Evolutionary conservation across 2,113 vertebrate species (phyloP).

Genomic region (Syngnathus scovelli): DNA sequence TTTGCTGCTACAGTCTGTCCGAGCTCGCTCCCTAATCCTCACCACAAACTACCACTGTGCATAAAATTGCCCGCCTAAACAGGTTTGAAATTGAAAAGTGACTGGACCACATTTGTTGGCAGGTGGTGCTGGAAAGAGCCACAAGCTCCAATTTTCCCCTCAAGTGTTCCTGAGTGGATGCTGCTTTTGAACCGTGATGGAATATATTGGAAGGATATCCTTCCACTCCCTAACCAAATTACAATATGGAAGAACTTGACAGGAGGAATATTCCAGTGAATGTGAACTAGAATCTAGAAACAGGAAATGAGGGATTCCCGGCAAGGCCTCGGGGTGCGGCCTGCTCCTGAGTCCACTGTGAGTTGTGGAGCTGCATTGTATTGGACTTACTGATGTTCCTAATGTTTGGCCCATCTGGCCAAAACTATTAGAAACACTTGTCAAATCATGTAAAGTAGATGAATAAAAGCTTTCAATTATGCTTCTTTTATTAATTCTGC

Average conservation of each 20-base stretch:
- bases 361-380: neutral
- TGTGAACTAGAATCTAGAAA: neutral
- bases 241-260: neutral
- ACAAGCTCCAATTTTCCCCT: neutral
- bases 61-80: neutral
- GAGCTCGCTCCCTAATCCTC: neutral
- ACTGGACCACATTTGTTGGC: neutral
- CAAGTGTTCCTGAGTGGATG: neutral
- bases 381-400: too few relatives aligned
- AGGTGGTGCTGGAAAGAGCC: neutral
- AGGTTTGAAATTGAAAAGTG: neutral
- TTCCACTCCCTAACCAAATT: neutral
- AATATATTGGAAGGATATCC: slow-evolving; percentile 1
- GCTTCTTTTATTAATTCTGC: too few relatives aligned
- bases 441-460: too few relatives aligned
- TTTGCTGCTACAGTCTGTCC: neutral
- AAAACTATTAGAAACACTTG: too few relatives aligned
- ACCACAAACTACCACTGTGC: neutral
- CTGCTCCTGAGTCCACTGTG: neutral
- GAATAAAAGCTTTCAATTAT: too few relatives aligned
- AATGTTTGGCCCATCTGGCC: too few relatives aligned
- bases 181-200: slow-evolving; percentile 14
- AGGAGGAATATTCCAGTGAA: neutral
- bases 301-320: neutral
- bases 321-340: neutral